These are phyloP conservation scores for Eugnorisma glareosa DNA, from an alignment of 2,888 invertebrate genomes.

Conservation along the genomic window DNA sequence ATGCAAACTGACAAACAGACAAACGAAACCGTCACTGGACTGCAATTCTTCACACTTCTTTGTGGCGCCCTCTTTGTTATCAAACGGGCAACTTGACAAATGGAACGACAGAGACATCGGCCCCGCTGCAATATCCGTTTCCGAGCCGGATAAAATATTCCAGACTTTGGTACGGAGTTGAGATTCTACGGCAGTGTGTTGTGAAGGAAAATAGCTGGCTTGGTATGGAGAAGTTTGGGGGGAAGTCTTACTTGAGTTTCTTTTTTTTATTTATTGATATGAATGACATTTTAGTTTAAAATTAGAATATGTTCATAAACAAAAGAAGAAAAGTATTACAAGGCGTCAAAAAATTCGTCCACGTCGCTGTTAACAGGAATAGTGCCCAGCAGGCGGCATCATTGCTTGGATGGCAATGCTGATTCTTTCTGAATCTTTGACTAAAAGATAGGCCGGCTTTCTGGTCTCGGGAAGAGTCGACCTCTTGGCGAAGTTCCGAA, in stretches of 20 bases:
- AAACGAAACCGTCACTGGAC: slow-evolving; percentile 55
- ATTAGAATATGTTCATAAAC: too few relatives aligned
- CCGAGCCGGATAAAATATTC: slow-evolving; percentile 76
- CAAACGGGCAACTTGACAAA: slow-evolving; percentile 78
- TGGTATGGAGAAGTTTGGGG: background rate
- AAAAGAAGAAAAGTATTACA: too few relatives aligned
- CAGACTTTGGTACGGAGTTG: slow-evolving; percentile 57
- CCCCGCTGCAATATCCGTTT: slow-evolving; percentile 83
- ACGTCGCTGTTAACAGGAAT: too few relatives aligned
- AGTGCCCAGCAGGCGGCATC: too few relatives aligned
- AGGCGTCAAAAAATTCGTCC: too few relatives aligned
- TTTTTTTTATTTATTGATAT: background rate
- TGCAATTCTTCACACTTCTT: slow-evolving; percentile 72
- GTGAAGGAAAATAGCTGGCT: slow-evolving; percentile 10
- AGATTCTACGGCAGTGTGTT: slow-evolving; percentile 36
- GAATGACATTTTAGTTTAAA: background rate
- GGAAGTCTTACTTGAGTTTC: background rate
- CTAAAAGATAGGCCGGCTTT: too few relatives aligned
- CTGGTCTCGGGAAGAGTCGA: too few relatives aligned
- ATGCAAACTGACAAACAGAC: slow-evolving; percentile 42
- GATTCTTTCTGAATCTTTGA: too few relatives aligned
- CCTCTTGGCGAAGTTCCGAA: too few relatives aligned
- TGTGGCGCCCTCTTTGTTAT: slow-evolving; percentile 71
- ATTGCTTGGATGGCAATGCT: too few relatives aligned
- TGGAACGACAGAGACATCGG: slow-evolving; percentile 82